Evolutionary conservation across 92 coral and sea anemone species (phyloP), one percentile per base, ranked within the genome.

Genomic region (Pocillopora meandrina): DNA sequence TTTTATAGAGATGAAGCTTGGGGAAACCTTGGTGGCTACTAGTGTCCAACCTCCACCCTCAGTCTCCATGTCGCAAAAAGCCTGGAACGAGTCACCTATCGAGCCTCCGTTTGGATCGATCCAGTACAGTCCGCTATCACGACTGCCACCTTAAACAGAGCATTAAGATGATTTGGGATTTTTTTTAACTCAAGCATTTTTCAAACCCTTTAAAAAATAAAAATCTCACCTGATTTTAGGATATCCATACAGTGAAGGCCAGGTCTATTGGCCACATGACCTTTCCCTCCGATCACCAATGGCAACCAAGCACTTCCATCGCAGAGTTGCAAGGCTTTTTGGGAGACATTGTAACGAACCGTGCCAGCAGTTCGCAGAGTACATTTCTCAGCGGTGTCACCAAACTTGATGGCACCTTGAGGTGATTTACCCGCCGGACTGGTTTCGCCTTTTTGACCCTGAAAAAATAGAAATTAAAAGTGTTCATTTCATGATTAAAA

Each of bases 31-130:
- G 23, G 95, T 90, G 34, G 92, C 85, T 9, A 75, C 58, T 36
- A 72, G 59, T 26, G 76, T 72, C 76, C 76, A 72, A 49, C 76
- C 76, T 19, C 76, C 76, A 23, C 78, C 23, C 71, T 92, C 91
- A 21, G 95, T 92, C 8, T 87, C 82, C 95, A 92, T 92, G 83
- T 92, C 95, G 64, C 95, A 92, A 67, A 86, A 87, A 42, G 95
- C 95, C 79, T 92, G 93, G 84, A 86, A 92, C 68, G 95, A 86
- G 75, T 92, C 95, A 67, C 86, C 83, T 18, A 85, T 56, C 13
- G 93, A 87, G n/a, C 93, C 95, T 9, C 93, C 93, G 76, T 90
- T 92, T 15, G 92, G 95, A 74, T 92, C 95, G 56, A 92, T 92
- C 93, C 93, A 92, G 61, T 92, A 90, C 21, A 87, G 65, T 17